Conservation (phyloP, 2,113 vertebrate genomes). For the Donacobius atricapilla region DNA sequence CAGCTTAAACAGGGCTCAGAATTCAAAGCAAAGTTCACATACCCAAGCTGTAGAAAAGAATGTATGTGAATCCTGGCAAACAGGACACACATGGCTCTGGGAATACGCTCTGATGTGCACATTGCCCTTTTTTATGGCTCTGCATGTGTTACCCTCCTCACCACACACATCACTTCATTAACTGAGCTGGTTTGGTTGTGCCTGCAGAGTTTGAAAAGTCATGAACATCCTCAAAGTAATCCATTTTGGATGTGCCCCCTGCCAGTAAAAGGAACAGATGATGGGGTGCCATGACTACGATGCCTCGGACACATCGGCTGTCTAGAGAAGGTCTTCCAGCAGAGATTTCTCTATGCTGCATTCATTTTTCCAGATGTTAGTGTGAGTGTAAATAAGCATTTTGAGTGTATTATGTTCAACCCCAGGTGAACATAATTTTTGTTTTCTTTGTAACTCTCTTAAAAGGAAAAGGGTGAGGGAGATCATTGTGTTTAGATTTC, state of each 20-base stretch:
- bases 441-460: neutral
- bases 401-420: conserved; percentile 1
- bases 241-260: neutral
- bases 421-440: neutral
- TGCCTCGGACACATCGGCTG: neutral
- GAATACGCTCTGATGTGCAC: neutral
- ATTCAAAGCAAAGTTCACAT: conserved; percentile 5
- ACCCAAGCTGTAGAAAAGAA: neutral
- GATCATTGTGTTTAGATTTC: neutral
- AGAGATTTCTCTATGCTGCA: neutral
- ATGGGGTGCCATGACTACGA: neutral
- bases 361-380: conserved; percentile 38
- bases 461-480: neutral
- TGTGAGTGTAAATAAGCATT: conserved; percentile 42
- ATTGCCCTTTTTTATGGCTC: neutral
- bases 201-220: neutral
- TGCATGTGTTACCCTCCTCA: neutral
- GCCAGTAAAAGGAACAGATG: conserved; percentile 10
- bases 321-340: conserved; percentile 9
- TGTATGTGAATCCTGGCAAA: neutral
- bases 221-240: neutral
- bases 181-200: neutral
- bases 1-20: neutral
- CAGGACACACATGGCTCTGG: neutral
- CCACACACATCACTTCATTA: conserved; percentile 21